Base-by-base conservation (phyloP, 2,797 vertebrate genomes). In the Meda fulgida region DNA sequence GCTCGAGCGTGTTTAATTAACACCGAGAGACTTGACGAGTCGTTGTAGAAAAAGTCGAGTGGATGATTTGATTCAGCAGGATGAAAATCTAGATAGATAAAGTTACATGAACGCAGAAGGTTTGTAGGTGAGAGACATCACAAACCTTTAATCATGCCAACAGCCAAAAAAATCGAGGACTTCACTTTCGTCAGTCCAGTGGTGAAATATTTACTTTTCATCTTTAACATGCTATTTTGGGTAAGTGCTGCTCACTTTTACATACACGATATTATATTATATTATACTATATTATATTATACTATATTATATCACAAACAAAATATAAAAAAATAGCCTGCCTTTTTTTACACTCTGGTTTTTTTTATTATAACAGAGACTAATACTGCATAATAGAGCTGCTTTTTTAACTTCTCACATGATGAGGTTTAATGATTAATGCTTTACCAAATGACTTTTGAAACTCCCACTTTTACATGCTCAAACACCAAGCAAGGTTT, bases 151-250 rank as follows among this genome's bases (percentile, higher is more conserved):
- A 89, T 84, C 87, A 96, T 96, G 96, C 90, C 89, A 69, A 89
- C 87, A 88, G 87, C 91, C 90, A 87, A 88, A 2, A 43, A 29
- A 8, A 92, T 91, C 51, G 92, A 95, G 23, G 94, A 96, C 51
- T 97, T 94, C 91, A 93, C 94, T 5, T 97, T 95, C 88, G 95
- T 98, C 89, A 97, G 93, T 51, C 96, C 95, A 0, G 88, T 95
- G 84, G 96, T 97, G 80, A 98, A 99, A 89, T 98, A 97, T 88
- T 93, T 97, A 21, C 95, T 98, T 5, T 98, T 97, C 90, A 78
- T 96, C 76, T 98, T 97, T 90, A 98, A 98, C 89, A 93, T 95
- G 86, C 88, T 98, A 46, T 97, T 97, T 84, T 98, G 97, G 97
- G 97, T 98, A 92, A 97, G 97, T 95, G 26, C 13, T 60, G 53